Evolutionary conservation across 2,888 invertebrate species (phyloP), one percentile per base, ranked within the genome.

Genomic region (Schrankia costaestrigalis): DNA sequence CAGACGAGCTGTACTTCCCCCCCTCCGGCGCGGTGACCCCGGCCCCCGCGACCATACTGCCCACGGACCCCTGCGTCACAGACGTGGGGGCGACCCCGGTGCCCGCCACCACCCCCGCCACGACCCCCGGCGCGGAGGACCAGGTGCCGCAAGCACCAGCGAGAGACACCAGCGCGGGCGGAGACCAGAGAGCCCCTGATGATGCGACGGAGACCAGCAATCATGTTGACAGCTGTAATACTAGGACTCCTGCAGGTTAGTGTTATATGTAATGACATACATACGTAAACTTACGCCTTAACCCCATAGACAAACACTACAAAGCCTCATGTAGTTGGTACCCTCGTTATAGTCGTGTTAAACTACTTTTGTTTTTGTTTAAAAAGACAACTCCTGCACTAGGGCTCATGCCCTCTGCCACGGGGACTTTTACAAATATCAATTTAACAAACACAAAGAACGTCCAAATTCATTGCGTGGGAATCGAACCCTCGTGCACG

Each of bases 1-100:
- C 93, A 1, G 92, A 93, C 70, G 93, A 94, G 63, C 71, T 94
- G 22, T 90, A 92, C 64, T 93, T 94, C 68, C 81, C 81, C 5
- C 70, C 72, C 6, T 71, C 72, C 15, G 57, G 63, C 1, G 53
- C 56, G 22, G 59, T 30, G n/a, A 61, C 72, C 2, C 62, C 65
- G 11, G 64, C 63, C 58, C 78, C 68, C 58, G 71, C 33, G 26
- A 35, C 35, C 17, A 37, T 34, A 41, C 17, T 31, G 38, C 24
- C 31, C 33, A n/a, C n/a, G n/a, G n/a, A n/a, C n/a, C n/a, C n/a
- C n/a, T n/a, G n/a, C n/a, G n/a, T n/a, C n/a, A n/a, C n/a, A n/a
- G n/a, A n/a, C n/a, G n/a, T n/a, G n/a, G 33, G 35, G 8, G 25
- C 35, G 10, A 15, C 26, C 11, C 14, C 43, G 29, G 43, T 15